Base-by-base conservation (phyloP, 2,888 invertebrate species). In the Globia sparganii region DNA sequence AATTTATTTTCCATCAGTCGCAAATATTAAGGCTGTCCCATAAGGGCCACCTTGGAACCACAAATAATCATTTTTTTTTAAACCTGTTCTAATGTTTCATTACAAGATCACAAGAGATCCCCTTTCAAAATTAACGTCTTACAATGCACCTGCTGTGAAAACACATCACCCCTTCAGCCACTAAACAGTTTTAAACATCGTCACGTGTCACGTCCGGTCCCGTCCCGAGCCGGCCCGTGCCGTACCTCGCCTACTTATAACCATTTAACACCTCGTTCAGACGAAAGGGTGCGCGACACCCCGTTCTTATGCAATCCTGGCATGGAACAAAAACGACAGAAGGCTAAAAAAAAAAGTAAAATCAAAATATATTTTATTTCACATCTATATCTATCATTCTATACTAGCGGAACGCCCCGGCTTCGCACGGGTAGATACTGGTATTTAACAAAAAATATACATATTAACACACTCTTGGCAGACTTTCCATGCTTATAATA, bases 251-350 rank as follows among this genome's bases (percentile, higher is more conserved):
- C 84, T 79, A 84, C 87, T 85, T 85, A 75, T 75, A 82, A 80
- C 67, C 87, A 77, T 85, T 88, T 89, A 81, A 69, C 88, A 83
- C 77, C 79, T 83, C 73, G 73, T 85, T 67, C 76, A 65, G 53
- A 56, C 37, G 78, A 65, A 75, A 83, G 80, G 75, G 88, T 77
- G 80, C 76, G 66, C 71, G 72, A 80, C 73, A 87, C 87, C 87
- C 87, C 81, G 81, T 87, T 72, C 77, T 85, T 80, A 43, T 31
- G 58, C 59, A 34, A 59, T 8, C 58, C 31, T 21, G 13, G 25
- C 58, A 34, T 18, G 0, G 8, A n/a, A 31, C 13, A 66, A 34
- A 4, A 69, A 34, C 2, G 0, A 13, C 80, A 84, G 74, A 87
- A 80, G 77, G 43, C 40, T 43, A 8, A 43, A 66, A n/a, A 28